Evolutionary conservation across 2,797 vertebrate species (phyloP), one percentile per base, ranked within the genome.

Genomic region (Chelon labrosus): DNA sequence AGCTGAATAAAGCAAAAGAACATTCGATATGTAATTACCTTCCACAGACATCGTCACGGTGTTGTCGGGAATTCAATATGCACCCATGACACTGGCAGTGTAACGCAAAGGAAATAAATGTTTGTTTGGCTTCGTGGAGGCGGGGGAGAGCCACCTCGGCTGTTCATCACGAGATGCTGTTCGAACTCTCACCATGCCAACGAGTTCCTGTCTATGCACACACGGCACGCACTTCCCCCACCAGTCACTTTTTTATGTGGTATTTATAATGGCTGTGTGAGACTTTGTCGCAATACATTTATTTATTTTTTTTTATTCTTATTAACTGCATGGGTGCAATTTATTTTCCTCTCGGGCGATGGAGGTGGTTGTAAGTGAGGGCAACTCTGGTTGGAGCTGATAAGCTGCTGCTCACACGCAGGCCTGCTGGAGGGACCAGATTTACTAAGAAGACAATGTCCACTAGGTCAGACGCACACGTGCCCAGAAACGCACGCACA

Each of bases 311-410:
- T 97, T 94, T 95, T 90, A 91, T 96, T 97, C 96, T 96, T 97
- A 96, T 97, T 97, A 98, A 97, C 95, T 96, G 95, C 95, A 94
- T 93, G 93, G 93, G 94, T 94, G 95, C 96, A 97, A 97, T 97
- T 98, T 97, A 97, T 97, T 98, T 97, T 97, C 93, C 96, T 98
- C 96, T 96, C 89, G 92, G 96, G 97, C 96, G 91, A 95, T 86
- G 92, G 94, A 96, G 94, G 95, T 94, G 91, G 90, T 75, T 75
- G 73, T 41, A 69, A 86, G 85, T 56, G 84, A 84, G 83, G 93
- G 92, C 87, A 93, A 94, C 95, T 97, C 97, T 97, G 97, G 94
- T 86, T 80, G 85, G 85, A 93, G 95, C 96, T 97, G 97, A 98
- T 99, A 98, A 97, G 96, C 92, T 83, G 71, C 90, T 83, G 92